These are phyloP conservation scores for Cyphomyrus discorhynchus DNA, from an alignment of 2,113 vertebrate genomes.

Conservation along the genomic window DNA sequence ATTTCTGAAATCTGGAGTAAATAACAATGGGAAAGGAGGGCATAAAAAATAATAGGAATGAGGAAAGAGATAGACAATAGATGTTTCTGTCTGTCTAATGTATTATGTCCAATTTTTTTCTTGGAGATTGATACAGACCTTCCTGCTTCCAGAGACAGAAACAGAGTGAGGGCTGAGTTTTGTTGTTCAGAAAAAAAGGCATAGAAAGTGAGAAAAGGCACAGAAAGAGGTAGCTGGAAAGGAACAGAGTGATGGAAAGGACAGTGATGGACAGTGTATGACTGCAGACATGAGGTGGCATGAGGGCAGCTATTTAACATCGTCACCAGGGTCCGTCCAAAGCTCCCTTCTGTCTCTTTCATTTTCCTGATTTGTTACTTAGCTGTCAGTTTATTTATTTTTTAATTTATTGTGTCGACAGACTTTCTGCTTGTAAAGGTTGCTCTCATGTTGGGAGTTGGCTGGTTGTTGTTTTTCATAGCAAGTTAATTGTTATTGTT, in stretches of 20 bases:
- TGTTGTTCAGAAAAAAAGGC: not conserved
- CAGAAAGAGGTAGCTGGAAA: not conserved
- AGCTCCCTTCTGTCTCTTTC: not conserved
- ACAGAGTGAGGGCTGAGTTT: not conserved
- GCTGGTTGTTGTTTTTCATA: not conserved
- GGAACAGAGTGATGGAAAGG: not conserved
- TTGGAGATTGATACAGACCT: not conserved
- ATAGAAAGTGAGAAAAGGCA: not conserved
- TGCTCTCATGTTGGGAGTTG: not conserved
- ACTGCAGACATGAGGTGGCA: not conserved
- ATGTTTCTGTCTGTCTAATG: not conserved
- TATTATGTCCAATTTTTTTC: not conserved
- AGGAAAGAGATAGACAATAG: not conserved
- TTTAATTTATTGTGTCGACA: not conserved
- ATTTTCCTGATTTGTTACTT: not conserved
- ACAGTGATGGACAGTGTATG: not conserved
- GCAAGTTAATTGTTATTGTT: not conserved
- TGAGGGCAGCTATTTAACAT: not conserved
- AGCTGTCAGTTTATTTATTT: not conserved
- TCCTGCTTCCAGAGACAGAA: not conserved
- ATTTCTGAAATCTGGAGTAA: not conserved
- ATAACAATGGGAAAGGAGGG: not conserved
- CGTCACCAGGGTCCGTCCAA: not conserved
- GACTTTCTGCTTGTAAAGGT: not conserved
- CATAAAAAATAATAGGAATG: not conserved